Evolutionary conservation across 1,140 invertebrate species (phyloP).

Genomic region (Pseudomyrmex flavicornis): DNA sequence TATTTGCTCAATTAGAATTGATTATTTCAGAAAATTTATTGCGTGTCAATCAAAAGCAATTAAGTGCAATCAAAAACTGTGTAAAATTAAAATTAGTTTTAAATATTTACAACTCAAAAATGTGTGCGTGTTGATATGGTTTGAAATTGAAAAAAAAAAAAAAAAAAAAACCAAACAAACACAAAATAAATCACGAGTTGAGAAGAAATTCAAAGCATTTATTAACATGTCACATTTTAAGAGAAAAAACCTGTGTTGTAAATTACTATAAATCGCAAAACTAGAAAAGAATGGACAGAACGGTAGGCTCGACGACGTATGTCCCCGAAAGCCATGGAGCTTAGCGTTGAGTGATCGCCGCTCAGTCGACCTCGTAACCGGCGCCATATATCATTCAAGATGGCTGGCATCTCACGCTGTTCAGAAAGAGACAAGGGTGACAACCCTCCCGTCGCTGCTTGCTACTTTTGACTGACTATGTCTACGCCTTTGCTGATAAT

Average conservation of each 20-base stretch:
- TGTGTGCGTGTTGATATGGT: not conserved
- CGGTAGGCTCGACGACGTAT: slow-evolving; percentile 70
- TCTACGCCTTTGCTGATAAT: slow-evolving; percentile 79
- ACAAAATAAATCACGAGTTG: no score
- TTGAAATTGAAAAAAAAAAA: not conserved
- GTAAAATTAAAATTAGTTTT: no score
- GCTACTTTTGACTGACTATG: slow-evolving; percentile 78
- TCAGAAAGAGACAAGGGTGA: slow-evolving; percentile 80
- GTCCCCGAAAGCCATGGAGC: slow-evolving; percentile 75
- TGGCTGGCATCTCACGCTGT: slow-evolving; percentile 82
- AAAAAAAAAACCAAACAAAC: no score
- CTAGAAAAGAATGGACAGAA: slow-evolving; percentile 68
- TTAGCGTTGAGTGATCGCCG: slow-evolving; percentile 85
- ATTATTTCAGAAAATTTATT: not conserved
- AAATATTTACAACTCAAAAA: not conserved
- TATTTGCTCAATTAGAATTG: slow-evolving; percentile 4
- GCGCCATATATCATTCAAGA: slow-evolving; percentile 86
- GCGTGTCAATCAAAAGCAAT: not conserved
- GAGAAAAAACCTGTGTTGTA: slow-evolving; percentile 23
- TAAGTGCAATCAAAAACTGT: no score
- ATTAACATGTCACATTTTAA: not conserved
- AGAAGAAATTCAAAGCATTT: no score
- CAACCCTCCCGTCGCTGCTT: slow-evolving; percentile 77
- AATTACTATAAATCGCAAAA: slow-evolving; percentile 55
- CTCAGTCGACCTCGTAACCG: slow-evolving; percentile 85